phyloP scores from a whole-genome alignment of 2,888 invertebrate genomes.

The Gymnocheta viridis region DNA sequence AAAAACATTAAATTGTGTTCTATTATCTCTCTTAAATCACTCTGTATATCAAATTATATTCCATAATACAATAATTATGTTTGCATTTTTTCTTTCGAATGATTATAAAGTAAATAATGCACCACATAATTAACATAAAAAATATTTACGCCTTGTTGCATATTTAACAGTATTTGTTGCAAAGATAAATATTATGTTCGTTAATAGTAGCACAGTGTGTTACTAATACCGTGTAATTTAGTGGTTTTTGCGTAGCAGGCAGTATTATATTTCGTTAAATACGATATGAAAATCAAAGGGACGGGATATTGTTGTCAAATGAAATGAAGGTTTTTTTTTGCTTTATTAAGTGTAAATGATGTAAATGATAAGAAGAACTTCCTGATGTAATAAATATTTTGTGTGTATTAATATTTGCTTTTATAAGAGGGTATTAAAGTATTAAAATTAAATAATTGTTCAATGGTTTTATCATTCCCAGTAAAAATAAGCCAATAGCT shows the following conservation, averaged over 20 bases:
- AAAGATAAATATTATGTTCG: neutral
- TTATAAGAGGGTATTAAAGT: neutral
- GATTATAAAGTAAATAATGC: slow-evolving; percentile 10
- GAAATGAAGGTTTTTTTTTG: slow-evolving; percentile 19
- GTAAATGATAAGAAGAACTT: slow-evolving; percentile 2
- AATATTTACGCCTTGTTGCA: slow-evolving; percentile 57
- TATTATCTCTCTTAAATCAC: neutral
- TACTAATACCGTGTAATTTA: slow-evolving; percentile 20
- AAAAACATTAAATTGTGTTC: neutral
- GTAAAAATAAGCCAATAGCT: neutral
- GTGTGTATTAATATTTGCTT: neutral
- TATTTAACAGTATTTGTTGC: slow-evolving; percentile 8
- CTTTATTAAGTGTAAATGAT: neutral
- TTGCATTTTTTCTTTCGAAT: neutral
- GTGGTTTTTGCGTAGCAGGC: neutral
- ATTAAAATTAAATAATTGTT: neutral
- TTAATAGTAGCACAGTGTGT: slow-evolving; percentile 20
- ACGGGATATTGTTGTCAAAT: slow-evolving; percentile 2
- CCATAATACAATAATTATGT: slow-evolving; percentile 1
- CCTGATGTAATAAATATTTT: slow-evolving; percentile 26
- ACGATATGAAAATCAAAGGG: neutral
- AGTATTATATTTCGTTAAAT: neutral
- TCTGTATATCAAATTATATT: neutral
- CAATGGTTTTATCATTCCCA: too few species aligned
- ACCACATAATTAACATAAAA: slow-evolving; percentile 34